These are phyloP conservation scores for Gnathonemus echidnorhynchus DNA, from an alignment of 2,113 vertebrate genomes.

Conservation along the genomic window DNA sequence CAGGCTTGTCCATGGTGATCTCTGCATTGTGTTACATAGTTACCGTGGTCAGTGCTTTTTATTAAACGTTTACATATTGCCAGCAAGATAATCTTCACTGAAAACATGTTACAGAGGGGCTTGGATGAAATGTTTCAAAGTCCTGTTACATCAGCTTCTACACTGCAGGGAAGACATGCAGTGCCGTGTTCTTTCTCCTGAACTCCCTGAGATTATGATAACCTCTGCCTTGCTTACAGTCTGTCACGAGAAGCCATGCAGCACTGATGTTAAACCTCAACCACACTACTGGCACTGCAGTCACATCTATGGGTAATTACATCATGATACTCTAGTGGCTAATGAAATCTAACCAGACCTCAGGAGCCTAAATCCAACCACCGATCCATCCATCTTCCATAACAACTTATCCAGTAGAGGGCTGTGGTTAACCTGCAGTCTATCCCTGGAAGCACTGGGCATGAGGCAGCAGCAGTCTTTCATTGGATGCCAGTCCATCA, in stretches of 20 bases:
- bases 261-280: not conserved
- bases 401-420: not conserved
- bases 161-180: not conserved
- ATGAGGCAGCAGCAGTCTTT: not conserved
- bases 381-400: not conserved
- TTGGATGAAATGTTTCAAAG: not conserved
- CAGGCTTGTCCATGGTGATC: not conserved
- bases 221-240: not conserved
- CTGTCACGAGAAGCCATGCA: not conserved
- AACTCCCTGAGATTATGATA: not conserved
- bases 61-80: not conserved
- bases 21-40: not conserved
- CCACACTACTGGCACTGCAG: not conserved
- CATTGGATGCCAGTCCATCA: not conserved
- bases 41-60: not conserved
- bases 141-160: not conserved
- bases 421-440: not conserved
- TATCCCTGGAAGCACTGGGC: not conserved
- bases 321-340: not conserved
- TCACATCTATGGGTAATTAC: not conserved
- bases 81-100: not conserved
- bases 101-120: not conserved
- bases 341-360: not conserved
- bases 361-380: not conserved
- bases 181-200: not conserved